phyloP scores from a whole-genome alignment of 2,888 invertebrate genomes.

The Mimas tiliae region DNA sequence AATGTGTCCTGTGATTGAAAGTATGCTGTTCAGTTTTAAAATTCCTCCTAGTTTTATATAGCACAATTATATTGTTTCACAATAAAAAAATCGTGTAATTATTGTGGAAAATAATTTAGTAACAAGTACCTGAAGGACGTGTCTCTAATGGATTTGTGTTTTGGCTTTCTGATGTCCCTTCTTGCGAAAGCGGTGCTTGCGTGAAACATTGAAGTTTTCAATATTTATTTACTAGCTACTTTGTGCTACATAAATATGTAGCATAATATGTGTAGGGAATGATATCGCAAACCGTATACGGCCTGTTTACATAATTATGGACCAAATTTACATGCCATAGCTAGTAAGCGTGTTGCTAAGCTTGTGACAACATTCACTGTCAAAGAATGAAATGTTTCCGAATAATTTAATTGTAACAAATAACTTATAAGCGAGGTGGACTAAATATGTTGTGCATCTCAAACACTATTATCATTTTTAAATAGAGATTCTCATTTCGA shows the following conservation, averaged over 20 bases:
- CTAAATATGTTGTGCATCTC: no score
- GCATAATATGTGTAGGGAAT: background rate
- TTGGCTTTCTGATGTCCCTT: constrained; percentile 1
- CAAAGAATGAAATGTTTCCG: no score
- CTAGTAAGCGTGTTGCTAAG: background rate
- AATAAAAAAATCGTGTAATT: background rate
- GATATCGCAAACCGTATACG: background rate
- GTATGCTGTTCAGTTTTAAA: no score
- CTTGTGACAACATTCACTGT: no score
- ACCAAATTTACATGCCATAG: background rate
- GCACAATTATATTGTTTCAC: no score
- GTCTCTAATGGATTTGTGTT: background rate
- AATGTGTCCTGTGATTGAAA: no score
- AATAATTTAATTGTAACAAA: no score
- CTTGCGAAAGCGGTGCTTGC: background rate
- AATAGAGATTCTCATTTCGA: no score
- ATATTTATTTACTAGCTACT: background rate
- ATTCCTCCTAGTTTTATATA: no score
- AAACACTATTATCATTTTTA: no score
- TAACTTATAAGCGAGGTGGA: no score
- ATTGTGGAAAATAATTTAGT: background rate
- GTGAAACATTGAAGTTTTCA: background rate
- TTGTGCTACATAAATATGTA: background rate
- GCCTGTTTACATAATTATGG: background rate
- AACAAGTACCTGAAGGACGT: background rate